Evolutionary conservation across 1,140 invertebrate species (phyloP).

Genomic region (Brachionus plicatilis): DNA sequence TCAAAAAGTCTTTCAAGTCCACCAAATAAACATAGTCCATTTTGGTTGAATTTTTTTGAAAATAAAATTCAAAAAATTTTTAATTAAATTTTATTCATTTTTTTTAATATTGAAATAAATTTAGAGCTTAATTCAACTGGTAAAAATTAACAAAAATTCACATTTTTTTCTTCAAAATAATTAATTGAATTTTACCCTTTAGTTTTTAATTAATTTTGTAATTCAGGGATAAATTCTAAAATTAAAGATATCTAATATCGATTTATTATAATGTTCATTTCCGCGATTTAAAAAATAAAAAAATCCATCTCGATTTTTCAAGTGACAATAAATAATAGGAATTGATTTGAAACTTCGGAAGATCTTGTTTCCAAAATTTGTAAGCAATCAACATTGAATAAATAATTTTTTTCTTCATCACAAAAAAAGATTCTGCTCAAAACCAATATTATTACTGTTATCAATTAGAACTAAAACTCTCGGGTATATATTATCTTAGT

Average conservation of each 20-base stretch:
- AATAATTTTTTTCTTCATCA: neutral
- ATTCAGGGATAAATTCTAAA: neutral
- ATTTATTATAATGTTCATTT: neutral
- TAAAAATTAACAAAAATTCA: neutral
- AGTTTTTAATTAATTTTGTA: neutral
- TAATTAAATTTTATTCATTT: neutral
- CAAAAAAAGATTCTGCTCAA: neutral
- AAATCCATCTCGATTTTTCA: neutral
- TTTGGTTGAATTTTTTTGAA: neutral
- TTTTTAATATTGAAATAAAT: neutral
- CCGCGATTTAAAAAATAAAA: neutral
- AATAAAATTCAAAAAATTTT: neutral
- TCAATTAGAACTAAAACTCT: neutral
- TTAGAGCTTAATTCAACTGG: too few relatives aligned
- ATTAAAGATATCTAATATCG: neutral
- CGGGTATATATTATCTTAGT: neutral
- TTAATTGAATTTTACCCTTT: neutral
- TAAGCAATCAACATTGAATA: neutral
- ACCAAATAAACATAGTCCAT: slow-evolving; percentile 36
- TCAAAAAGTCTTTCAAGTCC: slow-evolving; percentile 22
- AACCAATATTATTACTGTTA: neutral
- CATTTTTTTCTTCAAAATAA: neutral
- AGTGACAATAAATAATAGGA: neutral
- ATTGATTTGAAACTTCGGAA: neutral
- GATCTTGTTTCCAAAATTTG: neutral